A percentile compares a stretch with the other conserved stretches of the same genome.
Evolutionary conservation across 2,113 vertebrate species (phyloP).

Genomic region (Colinus virginianus): DNA sequence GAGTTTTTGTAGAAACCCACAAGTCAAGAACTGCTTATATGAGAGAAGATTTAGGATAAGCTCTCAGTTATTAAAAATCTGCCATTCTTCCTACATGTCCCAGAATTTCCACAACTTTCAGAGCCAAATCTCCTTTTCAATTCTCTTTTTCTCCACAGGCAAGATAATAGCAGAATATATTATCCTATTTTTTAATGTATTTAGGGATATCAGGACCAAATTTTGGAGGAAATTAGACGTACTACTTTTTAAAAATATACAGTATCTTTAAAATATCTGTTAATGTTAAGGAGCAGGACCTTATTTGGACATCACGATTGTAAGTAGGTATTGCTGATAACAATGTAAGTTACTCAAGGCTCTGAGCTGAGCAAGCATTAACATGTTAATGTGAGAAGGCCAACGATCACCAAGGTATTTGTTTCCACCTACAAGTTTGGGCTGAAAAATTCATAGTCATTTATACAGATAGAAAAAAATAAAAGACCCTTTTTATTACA

Average conservation of each 20-base stretch:
- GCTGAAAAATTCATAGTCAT: neutral
- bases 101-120: neutral
- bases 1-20: neutral
- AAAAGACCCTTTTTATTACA: neutral
- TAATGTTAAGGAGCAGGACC: neutral
- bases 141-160: neutral
- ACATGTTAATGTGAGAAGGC: neutral
- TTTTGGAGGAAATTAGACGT: neutral
- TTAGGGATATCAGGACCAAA: neutral
- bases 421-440: neutral
- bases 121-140: neutral
- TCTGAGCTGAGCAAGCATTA: neutral
- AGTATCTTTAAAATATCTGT: neutral
- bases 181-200: neutral
- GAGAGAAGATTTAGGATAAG: neutral
- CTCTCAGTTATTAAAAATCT: neutral
- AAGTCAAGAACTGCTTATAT: neutral
- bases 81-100: neutral
- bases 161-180: neutral
- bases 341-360: neutral
- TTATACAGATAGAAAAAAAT: too few relatives aligned
- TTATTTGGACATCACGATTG: neutral
- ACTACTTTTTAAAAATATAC: too few relatives aligned
- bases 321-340: neutral
- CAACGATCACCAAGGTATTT: neutral